Percentiles rank a stretch among this genome's conserved stretches.
phyloP scores from a whole-genome alignment of 2,113 vertebrate species.

The Bubalus kerabau region DNA sequence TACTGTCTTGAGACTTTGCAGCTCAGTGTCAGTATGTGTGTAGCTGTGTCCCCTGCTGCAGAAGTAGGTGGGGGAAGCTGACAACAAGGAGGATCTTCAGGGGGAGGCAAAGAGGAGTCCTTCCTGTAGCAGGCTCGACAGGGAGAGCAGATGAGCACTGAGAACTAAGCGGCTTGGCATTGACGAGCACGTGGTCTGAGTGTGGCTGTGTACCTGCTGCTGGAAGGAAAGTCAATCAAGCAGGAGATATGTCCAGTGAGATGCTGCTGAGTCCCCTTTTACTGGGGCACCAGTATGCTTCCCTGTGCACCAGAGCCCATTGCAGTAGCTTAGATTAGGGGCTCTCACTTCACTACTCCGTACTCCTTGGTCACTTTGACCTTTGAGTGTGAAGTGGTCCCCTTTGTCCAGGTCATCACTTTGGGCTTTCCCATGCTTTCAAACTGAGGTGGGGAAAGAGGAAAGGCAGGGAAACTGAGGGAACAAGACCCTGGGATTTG shows the following conservation, averaged over 20 bases:
- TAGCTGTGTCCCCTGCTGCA: constrained; percentile 74
- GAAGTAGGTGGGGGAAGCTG: constrained; percentile 32
- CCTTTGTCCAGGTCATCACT: not conserved
- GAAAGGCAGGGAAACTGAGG: not conserved
- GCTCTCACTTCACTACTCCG: not conserved
- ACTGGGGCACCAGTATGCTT: not conserved
- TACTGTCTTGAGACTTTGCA: constrained; percentile 78
- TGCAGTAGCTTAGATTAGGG: not conserved
- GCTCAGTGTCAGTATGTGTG: constrained; percentile 55
- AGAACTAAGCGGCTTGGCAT: not conserved
- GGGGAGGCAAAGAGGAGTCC: constrained; percentile 24
- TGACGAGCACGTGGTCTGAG: constrained; percentile 46
- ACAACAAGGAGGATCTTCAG: not conserved
- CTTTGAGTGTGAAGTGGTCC: constrained; percentile 18
- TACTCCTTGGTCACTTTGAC: not conserved
- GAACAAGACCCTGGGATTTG: not conserved
- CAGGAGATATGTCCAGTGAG: not conserved
- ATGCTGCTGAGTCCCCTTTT: not conserved
- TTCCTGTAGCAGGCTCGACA: constrained; percentile 14
- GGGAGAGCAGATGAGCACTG: constrained; percentile 50
- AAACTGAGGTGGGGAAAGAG: not conserved
- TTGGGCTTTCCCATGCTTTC: constrained; percentile 14
- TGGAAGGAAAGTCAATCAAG: constrained; percentile 37
- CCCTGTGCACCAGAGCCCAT: not conserved
- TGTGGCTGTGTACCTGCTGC: constrained; percentile 65